These are phyloP conservation scores for Anaspis maculata DNA, from an alignment of 2,888 invertebrate genomes.

Conservation along the genomic window DNA sequence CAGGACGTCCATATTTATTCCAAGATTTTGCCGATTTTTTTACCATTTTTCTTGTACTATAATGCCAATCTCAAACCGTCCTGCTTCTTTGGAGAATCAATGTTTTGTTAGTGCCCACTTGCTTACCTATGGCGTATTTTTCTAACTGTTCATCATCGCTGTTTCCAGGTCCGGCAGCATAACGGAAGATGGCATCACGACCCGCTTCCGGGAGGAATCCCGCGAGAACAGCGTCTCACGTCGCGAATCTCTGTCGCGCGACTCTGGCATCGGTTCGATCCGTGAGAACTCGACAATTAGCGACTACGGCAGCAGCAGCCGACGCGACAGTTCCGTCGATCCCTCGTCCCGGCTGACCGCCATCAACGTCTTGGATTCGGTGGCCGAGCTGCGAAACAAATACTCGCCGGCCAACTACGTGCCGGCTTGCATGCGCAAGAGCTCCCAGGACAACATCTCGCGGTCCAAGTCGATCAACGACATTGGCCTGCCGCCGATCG, in stretches of 20 bases:
- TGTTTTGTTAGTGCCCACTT: too few relatives aligned
- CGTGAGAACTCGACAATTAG: conserved; percentile 35
- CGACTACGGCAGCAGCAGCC: conserved; percentile 44
- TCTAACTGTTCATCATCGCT: too few relatives aligned
- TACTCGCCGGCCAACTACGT: conserved; percentile 70
- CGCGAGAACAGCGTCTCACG: conserved; percentile 25
- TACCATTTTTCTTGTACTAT: too few relatives aligned
- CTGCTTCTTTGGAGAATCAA: too few relatives aligned
- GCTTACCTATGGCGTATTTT: too few relatives aligned
- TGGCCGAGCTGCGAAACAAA: conserved; percentile 62
- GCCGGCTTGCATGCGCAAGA: conserved; percentile 42
- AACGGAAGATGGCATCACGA: conserved; percentile 41
- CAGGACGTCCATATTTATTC: too few relatives aligned
- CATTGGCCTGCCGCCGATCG: conserved; percentile 43
- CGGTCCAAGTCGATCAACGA: conserved; percentile 53
- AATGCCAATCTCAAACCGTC: too few relatives aligned
- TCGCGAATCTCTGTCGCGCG: conserved; percentile 32
- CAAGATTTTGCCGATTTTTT: too few relatives aligned
- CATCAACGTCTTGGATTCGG: conserved; percentile 35
- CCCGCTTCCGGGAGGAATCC: conserved; percentile 41
- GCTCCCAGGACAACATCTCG: conserved; percentile 30
- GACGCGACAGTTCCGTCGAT: conserved; percentile 46
- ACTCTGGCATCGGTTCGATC: conserved; percentile 35
- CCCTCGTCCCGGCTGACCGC: conserved; percentile 22
- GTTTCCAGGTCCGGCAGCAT: conserved; percentile 38